A percentile compares a stretch with the other conserved stretches of the same genome.
Conservation (phyloP, 2,797 vertebrate species). For the Tenualosa thibaudeaui region DNA sequence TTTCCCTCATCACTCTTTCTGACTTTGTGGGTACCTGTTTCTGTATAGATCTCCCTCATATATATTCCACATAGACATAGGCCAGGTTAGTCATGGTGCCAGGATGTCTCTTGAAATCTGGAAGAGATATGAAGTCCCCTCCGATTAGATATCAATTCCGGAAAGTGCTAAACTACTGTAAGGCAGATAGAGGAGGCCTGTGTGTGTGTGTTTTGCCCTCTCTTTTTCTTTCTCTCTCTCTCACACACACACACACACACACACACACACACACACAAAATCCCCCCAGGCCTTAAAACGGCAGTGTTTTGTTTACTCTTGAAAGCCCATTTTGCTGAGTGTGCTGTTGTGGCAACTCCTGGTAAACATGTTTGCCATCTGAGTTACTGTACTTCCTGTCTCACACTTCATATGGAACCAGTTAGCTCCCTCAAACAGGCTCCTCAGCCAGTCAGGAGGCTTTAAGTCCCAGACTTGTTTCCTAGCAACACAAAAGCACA, state of each 20-base stretch:
- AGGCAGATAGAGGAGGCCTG: conserved; percentile 22
- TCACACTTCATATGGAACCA: conserved; percentile 67
- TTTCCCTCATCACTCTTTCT: not conserved
- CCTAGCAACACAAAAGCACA: conserved; percentile 69
- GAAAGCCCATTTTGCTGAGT: conserved; percentile 1
- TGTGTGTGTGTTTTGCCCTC: conserved; percentile 27
- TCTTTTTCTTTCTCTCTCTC: not conserved
- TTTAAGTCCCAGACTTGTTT: conserved; percentile 55
- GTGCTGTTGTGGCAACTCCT: conserved; percentile 30
- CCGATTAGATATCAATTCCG: conserved; percentile 19
- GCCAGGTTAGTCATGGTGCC: not conserved
- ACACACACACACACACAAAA: not conserved
- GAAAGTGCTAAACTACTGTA: not conserved
- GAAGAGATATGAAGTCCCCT: not conserved
- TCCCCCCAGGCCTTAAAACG: not conserved
- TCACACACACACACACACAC: not conserved
- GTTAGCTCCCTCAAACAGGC: conserved; percentile 60
- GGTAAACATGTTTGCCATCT: conserved; percentile 52
- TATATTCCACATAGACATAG: not conserved
- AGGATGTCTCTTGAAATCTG: not conserved
- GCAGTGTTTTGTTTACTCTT: conserved; percentile 22
- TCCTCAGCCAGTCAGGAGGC: conserved; percentile 51
- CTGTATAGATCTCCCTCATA: not conserved
- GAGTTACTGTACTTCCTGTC: conserved; percentile 49
- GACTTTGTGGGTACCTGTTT: not conserved